phyloP scores from a whole-genome alignment of 2,113 vertebrate genomes.

The Tychaedon coryphoeus region DNA sequence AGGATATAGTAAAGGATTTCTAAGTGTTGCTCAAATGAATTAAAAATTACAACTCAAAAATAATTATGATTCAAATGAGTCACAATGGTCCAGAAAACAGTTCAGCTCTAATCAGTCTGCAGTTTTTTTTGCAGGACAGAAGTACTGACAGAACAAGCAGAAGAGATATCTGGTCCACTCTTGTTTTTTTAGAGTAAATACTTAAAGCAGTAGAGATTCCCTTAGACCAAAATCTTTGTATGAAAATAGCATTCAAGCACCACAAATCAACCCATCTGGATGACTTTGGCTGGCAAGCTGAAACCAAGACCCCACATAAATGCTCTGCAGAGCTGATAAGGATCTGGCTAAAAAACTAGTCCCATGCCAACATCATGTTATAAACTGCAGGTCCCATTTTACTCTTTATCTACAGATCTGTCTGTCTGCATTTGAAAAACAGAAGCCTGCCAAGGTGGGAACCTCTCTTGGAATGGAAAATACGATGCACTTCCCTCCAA shows the following conservation, averaged over 20 bases:
- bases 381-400: not conserved
- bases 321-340: not conserved
- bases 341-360: not conserved
- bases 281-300: not conserved
- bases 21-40: not conserved
- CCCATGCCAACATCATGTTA: not conserved
- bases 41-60: not conserved
- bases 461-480: not conserved
- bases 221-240: not conserved
- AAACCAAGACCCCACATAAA: not conserved
- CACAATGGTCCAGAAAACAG: not conserved
- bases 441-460: not conserved
- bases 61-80: not conserved
- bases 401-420: not conserved
- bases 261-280: not conserved
- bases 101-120: not conserved
- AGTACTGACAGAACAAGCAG: not conserved
- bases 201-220: not conserved
- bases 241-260: not conserved
- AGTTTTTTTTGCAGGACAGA: not conserved
- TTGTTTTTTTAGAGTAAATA: not conserved
- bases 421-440: not conserved
- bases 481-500: accelerated
- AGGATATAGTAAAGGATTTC: not conserved
- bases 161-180: not conserved